These are phyloP conservation scores for Hydrotaea cyrtoneurina DNA, from an alignment of 2,888 invertebrate genomes.

Conservation along the genomic window DNA sequence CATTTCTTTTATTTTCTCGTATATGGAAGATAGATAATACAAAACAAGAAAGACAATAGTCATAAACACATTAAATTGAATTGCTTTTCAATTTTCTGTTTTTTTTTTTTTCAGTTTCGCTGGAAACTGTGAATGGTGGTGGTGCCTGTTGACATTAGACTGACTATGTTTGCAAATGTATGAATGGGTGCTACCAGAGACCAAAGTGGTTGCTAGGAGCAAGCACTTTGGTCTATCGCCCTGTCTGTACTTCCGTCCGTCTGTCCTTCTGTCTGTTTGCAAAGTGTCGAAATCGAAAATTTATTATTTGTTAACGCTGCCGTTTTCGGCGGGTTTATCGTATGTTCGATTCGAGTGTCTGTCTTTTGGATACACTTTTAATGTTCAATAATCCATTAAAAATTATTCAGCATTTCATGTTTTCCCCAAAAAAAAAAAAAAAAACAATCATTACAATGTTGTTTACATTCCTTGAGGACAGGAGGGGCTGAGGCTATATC, in stretches of 20 bases:
- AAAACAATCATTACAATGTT: conserved; percentile 24
- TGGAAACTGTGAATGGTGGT: conserved; percentile 22
- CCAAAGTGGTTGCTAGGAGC: not conserved
- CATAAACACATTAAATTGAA: conserved; percentile 79
- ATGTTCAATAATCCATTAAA: conserved; percentile 72
- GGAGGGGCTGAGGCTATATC: not conserved
- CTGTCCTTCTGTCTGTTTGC: not conserved
- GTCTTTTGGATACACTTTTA: conserved; percentile 60
- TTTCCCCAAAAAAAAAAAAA: too few relatives aligned
- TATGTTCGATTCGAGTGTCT: conserved; percentile 42
- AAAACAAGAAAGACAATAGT: conserved; percentile 71
- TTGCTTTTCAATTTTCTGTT: conserved; percentile 74
- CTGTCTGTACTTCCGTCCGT: conserved; percentile 37
- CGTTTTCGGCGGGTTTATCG: conserved; percentile 50
- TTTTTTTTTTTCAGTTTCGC: conserved; percentile 7
- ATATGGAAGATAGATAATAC: not conserved
- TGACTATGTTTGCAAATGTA: not conserved
- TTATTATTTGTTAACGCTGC: conserved; percentile 64
- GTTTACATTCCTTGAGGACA: conserved; percentile 3
- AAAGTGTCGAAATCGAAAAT: conserved; percentile 69
- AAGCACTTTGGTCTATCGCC: conserved; percentile 26
- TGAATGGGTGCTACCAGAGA: conserved; percentile 8
- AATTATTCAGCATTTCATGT: conserved; percentile 43
- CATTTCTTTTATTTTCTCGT: conserved; percentile 42
- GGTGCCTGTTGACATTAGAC: conserved; percentile 2